Evolutionary conservation across 2,113 vertebrate species (phyloP).

Genomic region (Crotalus horridus): DNA sequence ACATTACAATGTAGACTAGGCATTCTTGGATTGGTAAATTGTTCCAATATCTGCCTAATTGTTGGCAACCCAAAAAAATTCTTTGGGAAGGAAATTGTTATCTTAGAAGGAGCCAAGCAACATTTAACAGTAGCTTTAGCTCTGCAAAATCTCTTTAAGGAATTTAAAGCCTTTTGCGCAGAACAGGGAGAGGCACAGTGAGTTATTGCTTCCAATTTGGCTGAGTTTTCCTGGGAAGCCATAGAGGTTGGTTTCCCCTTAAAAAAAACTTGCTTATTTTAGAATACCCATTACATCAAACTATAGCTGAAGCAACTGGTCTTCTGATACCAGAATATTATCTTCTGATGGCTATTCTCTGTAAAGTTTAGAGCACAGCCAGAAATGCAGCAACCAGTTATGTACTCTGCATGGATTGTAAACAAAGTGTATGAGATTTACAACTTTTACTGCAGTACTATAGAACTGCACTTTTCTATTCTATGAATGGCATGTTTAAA

Average conservation of each 20-base stretch:
- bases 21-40: background rate
- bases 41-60: background rate
- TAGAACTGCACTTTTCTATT: too few relatives aligned
- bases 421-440: background rate
- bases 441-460: background rate
- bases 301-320: background rate
- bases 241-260: background rate
- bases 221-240: background rate
- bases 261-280: background rate
- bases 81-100: background rate
- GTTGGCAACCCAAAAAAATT: conserved; percentile 6
- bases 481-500: background rate
- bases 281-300: background rate
- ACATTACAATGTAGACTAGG: background rate
- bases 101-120: conserved; percentile 7
- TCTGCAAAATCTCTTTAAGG: conserved; percentile 5
- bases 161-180: conserved; percentile 10
- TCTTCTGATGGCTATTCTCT: too few relatives aligned
- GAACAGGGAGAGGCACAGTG: background rate
- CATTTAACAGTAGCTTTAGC: conserved; percentile 13
- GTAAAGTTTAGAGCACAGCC: background rate
- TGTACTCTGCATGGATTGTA: background rate
- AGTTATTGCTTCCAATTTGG: background rate
- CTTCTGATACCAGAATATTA: background rate
- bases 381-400: background rate